Evolutionary conservation across 2,888 invertebrate genomes (phyloP), one percentile per base, ranked within the genome.

Genomic region (Macrophya annulata): DNA sequence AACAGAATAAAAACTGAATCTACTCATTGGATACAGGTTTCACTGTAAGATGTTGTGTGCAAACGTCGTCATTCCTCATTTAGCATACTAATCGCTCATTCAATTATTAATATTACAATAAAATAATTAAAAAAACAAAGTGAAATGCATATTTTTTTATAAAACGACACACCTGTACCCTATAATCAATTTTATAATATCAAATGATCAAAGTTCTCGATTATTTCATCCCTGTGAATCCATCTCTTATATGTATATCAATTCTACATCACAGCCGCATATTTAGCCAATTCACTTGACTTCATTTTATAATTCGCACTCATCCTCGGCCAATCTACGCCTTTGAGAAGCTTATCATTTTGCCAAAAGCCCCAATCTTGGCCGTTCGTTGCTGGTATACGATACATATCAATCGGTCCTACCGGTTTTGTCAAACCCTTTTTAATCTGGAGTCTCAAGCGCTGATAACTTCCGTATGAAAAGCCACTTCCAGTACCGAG

Each of bases 41-140:
- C 65, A 85, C 81, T 83, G 76, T 85, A 37, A 74, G 9, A 74
- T 74, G 72, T 74, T 79, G 81, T 45, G 77, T 77, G 62, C 68
- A 84, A 91, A 91, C 91, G 31, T 77, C 77, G 37, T 55, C 77
- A 91, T 91, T 90, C 87, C 85, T 86, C 85, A 84, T 84, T 87
- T 81, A 86, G 84, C 77, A 72, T 86, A 79, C 85, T 86, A 87
- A 87, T 87, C 48, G 76, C 84, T 62, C 85, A 84, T 86, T 72
- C 79, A 81, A 86, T 82, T 71, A 86, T 86, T 71, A 84, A 82
- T 86, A 86, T 76, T 86, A 81, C 65, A 86, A 86, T 87, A 87
- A 87, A 87, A 85, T 83, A 85, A 76, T 85, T 77, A 85, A 84
- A 59, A 31, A 51, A 51, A 77, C 48, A 37, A 77, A 21, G n/a